Percentiles rank a stretch among this genome's conserved stretches.
These are phyloP conservation scores for Linepithema humile DNA, from an alignment of 1,140 invertebrate species.

Conservation along the genomic window DNA sequence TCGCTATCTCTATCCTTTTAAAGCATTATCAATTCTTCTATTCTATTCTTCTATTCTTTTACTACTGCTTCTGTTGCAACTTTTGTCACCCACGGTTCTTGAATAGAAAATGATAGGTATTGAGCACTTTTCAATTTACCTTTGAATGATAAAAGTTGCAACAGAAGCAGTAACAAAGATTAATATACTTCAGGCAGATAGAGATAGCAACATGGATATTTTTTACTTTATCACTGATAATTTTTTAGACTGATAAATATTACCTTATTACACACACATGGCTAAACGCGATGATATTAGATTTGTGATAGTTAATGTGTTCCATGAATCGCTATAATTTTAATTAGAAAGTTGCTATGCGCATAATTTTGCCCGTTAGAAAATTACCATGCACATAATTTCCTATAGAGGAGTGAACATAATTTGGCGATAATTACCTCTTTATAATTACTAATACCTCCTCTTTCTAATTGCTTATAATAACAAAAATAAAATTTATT, in stretches of 20 bases:
- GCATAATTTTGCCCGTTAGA: too few species aligned
- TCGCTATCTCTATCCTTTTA: too few species aligned
- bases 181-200: background rate
- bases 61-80: too few species aligned
- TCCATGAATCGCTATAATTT: background rate
- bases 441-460: too few species aligned
- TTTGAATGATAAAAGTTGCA: background rate
- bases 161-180: background rate
- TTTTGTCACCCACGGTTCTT: too few species aligned
- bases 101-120: too few species aligned
- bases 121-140: too few species aligned
- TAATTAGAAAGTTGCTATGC: background rate
- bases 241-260: conserved; percentile 19
- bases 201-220: background rate
- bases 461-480: background rate
- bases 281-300: background rate
- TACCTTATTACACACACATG: background rate
- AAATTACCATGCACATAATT: background rate
- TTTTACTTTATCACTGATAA: background rate
- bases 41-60: too few species aligned
- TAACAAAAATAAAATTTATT: background rate
- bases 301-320: background rate
- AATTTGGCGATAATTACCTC: background rate
- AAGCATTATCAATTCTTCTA: too few species aligned
- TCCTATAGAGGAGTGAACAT: background rate